phyloP scores from a whole-genome alignment of 2,797 vertebrate species.

The Chelonia mydas region DNA sequence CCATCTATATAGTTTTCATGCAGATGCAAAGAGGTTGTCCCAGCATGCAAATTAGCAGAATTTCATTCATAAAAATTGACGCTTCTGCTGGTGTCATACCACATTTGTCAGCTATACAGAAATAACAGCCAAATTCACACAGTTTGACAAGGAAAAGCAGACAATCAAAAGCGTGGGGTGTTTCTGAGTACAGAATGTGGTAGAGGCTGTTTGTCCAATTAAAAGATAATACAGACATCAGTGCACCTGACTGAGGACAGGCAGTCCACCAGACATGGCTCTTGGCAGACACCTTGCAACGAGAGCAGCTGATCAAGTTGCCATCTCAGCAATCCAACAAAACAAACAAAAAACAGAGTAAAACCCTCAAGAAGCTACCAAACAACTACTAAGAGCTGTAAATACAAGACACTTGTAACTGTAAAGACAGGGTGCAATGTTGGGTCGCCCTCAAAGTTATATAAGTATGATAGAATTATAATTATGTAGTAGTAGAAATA shows the following conservation, averaged over 20 bases:
- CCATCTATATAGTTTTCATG: not conserved
- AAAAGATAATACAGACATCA: not conserved
- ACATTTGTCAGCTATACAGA: not conserved
- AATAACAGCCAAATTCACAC: not conserved
- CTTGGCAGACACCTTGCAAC: not conserved
- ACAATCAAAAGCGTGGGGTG: not conserved
- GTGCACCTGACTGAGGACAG: not conserved
- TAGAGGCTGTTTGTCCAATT: not conserved
- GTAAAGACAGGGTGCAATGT: not conserved
- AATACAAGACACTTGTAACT: not conserved
- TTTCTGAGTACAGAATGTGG: not conserved
- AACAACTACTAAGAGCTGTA: not conserved
- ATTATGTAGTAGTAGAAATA: no score
- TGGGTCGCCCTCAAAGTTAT: no score
- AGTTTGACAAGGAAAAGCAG: not conserved
- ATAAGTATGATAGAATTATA: no score
- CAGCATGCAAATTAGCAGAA: not conserved
- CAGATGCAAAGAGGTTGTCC: not conserved
- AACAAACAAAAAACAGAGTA: slow-evolving; percentile 5
- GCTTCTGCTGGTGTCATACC: not conserved
- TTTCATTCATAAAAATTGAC: not conserved
- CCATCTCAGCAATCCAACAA: not conserved
- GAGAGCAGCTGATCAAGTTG: not conserved
- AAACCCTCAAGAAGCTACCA: not conserved
- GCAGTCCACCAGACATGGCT: not conserved